Conservation (phyloP, 2,797 vertebrate genomes). For the Urocyon cinereoargenteus region DNA sequence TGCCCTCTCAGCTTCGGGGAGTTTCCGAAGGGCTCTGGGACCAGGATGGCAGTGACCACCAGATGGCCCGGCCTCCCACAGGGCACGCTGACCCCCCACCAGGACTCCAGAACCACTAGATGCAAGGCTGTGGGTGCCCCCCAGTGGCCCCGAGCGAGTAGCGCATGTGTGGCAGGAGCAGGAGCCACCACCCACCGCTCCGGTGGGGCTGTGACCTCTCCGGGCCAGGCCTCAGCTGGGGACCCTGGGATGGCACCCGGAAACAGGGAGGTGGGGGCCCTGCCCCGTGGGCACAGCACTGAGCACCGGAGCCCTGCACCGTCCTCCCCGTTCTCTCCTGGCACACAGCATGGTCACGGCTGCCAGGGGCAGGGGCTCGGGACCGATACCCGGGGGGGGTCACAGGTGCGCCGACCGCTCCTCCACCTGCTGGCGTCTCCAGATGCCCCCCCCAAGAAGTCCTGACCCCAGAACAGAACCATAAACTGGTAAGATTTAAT, state of each 20-base stretch:
- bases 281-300: accelerated
- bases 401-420: accelerated
- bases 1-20: not conserved
- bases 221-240: not conserved
- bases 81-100: not conserved
- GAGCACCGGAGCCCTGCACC: not conserved
- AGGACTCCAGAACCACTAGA: not conserved
- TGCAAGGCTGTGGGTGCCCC: not conserved
- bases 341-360: accelerated
- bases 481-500: not conserved
- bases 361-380: accelerated
- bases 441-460: not conserved
- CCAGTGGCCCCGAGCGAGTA: not conserved
- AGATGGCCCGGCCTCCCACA: not conserved
- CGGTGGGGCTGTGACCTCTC: accelerated
- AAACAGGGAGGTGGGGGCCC: not conserved
- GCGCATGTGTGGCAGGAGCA: not conserved
- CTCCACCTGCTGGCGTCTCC: not conserved
- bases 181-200: too few species aligned
- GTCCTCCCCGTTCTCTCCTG: not conserved
- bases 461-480: not conserved
- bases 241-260: not conserved
- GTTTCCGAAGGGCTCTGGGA: not conserved
- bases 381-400: not conserved
- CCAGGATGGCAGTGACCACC: not conserved